Conservation (phyloP, 64 coral and sea anemone genomes). For the Acropora tenuis region DNA sequence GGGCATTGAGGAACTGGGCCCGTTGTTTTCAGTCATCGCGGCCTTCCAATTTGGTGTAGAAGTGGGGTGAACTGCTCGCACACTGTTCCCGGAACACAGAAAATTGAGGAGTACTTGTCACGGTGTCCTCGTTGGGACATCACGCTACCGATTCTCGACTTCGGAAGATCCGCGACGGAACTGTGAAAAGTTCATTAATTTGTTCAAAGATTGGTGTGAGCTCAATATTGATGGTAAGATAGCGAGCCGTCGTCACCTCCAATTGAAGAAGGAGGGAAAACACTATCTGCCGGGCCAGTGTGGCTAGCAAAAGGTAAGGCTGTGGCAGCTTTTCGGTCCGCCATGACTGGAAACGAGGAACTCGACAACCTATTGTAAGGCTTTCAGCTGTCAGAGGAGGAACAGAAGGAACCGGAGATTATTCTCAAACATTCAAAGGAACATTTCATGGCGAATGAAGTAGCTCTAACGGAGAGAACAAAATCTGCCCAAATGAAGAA, state of each 20-base stretch:
- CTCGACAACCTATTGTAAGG: neutral
- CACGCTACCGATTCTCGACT: conserved; percentile 1
- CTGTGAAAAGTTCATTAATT: conserved; percentile 60
- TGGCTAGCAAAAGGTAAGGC: conserved; percentile 43
- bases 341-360: conserved; percentile 52
- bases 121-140: conserved; percentile 27
- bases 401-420: conserved; percentile 33
- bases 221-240: conserved; percentile 26
- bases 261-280: conserved; percentile 17
- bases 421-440: conserved; percentile 47
- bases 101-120: neutral
- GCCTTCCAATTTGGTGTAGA: too few species aligned
- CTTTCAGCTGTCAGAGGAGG: neutral
- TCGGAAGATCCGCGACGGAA: conserved; percentile 38
- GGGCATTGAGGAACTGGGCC: too few species aligned
- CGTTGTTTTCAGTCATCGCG: too few species aligned
- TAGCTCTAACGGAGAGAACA: conserved; percentile 51
- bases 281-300: neutral
- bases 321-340: conserved; percentile 47
- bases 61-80: neutral
- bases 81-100: conserved; percentile 17
- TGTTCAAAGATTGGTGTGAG: conserved; percentile 63
- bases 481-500: conserved; percentile 66
- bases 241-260: conserved; percentile 11
- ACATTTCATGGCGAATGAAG: conserved; percentile 46